Base-by-base conservation (phyloP, 2,888 invertebrate genomes). In the Tenthredo distinguenda region DNA sequence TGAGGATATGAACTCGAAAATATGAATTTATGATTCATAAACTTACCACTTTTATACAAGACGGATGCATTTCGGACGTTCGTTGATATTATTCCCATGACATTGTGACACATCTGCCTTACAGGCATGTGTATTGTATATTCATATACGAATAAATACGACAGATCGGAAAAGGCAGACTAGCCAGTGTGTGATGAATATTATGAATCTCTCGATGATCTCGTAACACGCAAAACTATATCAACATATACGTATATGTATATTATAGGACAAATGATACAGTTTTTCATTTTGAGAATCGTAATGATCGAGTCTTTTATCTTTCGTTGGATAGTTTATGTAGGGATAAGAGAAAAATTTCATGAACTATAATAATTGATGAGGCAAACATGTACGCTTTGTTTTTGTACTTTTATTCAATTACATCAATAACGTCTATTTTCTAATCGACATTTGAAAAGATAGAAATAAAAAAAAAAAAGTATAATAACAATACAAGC, bases 391-490 rank as follows among this genome's bases (percentile, higher is more conserved):
- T n/a, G n/a, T 62, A 37, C 37, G n/a, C 40, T 58, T 79, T n/a
- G n/a, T 7, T 83, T 83, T 83, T 71, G 83, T 83, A 83, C 47
- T 43, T 83, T 83, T 83, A 83, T 83, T 83, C 3, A 47, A 83
- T 83, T 47, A 83, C 50, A 83, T 6, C 71, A 50, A 68, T 40
- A 47, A 31, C 47, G 37, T 81, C 47, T 40, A 62, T 81, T 18
- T 40, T 26, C 43, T 65, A 83, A 83, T 83, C 47, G 83, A 81
- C 43, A 83, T 43, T 47, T 83, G 68, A 31, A 81, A 77, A 77
- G 31, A 81, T 7, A 15, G 40, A 37, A 21, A 37, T 12, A 21
- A 62, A 62, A 81, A 10, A 62, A 81, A 37, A 4, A 40, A 12
- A 5, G 34, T 79, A 81, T 34, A 21, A 12, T 62, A 81, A 81